phyloP scores from a whole-genome alignment of 1,140 invertebrate species.

The Philotrypesis tridentata region DNA sequence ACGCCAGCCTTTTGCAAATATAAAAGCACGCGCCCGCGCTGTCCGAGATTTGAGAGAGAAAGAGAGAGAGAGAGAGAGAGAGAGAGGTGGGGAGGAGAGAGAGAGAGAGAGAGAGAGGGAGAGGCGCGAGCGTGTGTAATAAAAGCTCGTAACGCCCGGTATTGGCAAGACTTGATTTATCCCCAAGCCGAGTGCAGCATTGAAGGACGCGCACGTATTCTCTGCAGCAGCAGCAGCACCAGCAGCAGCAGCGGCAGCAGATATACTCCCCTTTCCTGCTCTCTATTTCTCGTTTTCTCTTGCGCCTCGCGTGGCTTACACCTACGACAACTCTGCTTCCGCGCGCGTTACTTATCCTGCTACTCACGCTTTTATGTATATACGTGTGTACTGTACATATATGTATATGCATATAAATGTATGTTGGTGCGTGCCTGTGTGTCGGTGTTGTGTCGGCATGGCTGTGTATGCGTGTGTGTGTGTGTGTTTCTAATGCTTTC shows the following conservation, averaged over 20 bases:
- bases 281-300: constrained; percentile 2
- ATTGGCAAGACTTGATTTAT: constrained; percentile 70
- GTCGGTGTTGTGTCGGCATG: too few species aligned
- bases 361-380: background rate
- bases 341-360: background rate
- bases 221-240: background rate
- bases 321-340: background rate
- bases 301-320: constrained; percentile 12
- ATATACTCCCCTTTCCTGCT: constrained; percentile 15
- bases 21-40: constrained; percentile 1
- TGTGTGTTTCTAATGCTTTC: too few species aligned
- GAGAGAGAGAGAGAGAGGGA: constrained; percentile 46
- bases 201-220: constrained; percentile 10
- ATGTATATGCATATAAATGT: too few species aligned
- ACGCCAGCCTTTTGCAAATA: constrained; percentile 1
- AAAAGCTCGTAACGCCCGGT: constrained; percentile 65
- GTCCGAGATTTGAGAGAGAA: background rate
- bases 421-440: too few species aligned
- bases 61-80: background rate
- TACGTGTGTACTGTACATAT: too few species aligned
- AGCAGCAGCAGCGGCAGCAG: background rate
- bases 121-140: constrained; percentile 58
- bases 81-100: background rate
- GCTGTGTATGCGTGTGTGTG: too few species aligned
- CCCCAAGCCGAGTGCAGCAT: constrained; percentile 53